phyloP scores from a whole-genome alignment of 2,113 vertebrate species.

The Dascyllus trimaculatus region DNA sequence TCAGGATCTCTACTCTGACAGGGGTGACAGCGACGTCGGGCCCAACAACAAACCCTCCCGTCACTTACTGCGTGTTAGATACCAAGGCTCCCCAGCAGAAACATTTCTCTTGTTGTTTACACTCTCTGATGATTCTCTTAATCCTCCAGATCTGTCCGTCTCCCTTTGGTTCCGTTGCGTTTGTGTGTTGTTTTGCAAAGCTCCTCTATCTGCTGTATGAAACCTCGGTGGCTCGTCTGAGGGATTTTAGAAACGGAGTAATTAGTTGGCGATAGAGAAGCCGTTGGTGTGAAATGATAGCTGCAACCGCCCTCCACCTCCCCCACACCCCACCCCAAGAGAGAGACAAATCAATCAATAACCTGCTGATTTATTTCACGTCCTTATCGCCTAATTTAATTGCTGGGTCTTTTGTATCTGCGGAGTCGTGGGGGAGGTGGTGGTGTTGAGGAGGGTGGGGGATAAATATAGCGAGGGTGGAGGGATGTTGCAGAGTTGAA shows the following conservation, averaged over 20 bases:
- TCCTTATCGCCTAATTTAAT: constrained; percentile 82
- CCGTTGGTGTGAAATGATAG: constrained; percentile 72
- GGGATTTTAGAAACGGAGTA: constrained; percentile 75
- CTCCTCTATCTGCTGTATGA: constrained; percentile 37
- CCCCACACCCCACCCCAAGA: constrained; percentile 39
- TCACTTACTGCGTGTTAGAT: not conserved
- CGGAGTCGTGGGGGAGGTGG: constrained; percentile 25
- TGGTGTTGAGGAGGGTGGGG: constrained; percentile 32
- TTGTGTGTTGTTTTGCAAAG: constrained; percentile 23
- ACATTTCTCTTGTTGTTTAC: constrained; percentile 50
- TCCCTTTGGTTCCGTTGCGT: not conserved
- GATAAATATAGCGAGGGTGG: constrained; percentile 55
- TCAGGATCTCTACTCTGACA: constrained; percentile 23
- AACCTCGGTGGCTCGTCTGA: constrained; percentile 65
- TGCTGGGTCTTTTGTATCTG: constrained; percentile 73
- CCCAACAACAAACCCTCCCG: constrained; percentile 16
- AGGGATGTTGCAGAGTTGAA: constrained; percentile 39
- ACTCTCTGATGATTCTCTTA: constrained; percentile 61
- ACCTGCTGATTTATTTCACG: constrained; percentile 78
- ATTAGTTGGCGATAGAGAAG: constrained; percentile 78
- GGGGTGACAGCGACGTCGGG: constrained; percentile 21
- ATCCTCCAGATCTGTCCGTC: constrained; percentile 53
- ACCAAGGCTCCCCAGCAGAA: constrained; percentile 9
- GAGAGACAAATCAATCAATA: constrained; percentile 82
- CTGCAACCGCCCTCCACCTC: constrained; percentile 37